Percentiles rank a stretch among this genome's conserved stretches.
phyloP scores from a whole-genome alignment of 2,888 invertebrate genomes.

The Pardosa pseudoannulata region DNA sequence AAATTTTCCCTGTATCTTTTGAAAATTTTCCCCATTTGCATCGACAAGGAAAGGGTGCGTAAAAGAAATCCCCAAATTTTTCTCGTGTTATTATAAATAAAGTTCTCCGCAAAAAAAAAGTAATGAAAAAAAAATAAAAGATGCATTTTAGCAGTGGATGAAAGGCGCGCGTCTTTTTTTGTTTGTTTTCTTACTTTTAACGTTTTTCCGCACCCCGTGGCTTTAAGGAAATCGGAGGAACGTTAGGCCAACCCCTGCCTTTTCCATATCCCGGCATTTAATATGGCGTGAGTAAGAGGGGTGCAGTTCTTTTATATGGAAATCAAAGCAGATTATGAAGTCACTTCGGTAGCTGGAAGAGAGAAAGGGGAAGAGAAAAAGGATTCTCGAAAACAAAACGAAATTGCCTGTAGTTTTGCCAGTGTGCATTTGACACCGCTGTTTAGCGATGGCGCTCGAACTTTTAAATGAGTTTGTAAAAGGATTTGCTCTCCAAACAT shows the following conservation, averaged over 20 bases:
- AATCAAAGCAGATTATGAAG: constrained; percentile 63
- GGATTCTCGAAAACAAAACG: background rate
- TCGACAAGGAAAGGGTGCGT: background rate
- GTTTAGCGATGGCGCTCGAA: too few relatives aligned
- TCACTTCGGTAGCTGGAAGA: background rate
- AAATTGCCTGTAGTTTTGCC: background rate
- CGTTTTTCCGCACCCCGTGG: constrained; percentile 32
- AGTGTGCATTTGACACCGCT: background rate
- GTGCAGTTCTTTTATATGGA: constrained; percentile 68
- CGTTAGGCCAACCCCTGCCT: background rate
- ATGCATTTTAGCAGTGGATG: constrained; percentile 6
- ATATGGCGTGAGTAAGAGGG: background rate
- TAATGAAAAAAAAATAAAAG: too few relatives aligned
- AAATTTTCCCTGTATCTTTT: too few relatives aligned
- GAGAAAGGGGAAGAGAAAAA: too few relatives aligned
- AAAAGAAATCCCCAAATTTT: background rate
- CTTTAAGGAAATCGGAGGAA: constrained; percentile 43
- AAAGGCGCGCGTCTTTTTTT: too few relatives aligned
- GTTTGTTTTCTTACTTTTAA: background rate
- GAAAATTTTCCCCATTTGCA: background rate
- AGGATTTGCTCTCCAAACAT: too few relatives aligned
- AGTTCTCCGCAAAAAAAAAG: too few relatives aligned
- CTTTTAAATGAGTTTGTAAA: too few relatives aligned
- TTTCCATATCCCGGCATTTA: background rate
- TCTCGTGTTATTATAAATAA: background rate